Percentiles rank a stretch among this genome's conserved stretches.
Conservation (phyloP, 2,113 vertebrate genomes). For the Trochalopteron elliotii region DNA sequence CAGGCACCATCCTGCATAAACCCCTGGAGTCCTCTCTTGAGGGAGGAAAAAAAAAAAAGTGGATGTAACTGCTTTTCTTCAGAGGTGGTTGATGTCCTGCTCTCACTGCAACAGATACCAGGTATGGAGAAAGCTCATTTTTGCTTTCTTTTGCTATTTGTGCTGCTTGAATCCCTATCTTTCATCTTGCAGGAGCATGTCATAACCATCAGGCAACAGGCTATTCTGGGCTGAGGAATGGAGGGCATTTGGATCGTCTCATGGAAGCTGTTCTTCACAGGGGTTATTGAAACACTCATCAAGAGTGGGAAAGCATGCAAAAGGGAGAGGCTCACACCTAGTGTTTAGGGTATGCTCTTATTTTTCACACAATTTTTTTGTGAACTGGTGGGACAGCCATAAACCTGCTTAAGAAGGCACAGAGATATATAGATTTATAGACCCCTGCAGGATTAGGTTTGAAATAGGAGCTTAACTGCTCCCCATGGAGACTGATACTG, state of each 20-base stretch:
- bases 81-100: not conserved
- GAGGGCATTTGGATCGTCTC: not conserved
- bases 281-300: not conserved
- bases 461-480: slow-evolving; percentile 10
- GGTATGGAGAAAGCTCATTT: not conserved
- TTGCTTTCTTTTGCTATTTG: not conserved
- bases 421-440: not conserved
- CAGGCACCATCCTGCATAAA: not conserved
- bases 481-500: not conserved
- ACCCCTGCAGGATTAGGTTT: not conserved
- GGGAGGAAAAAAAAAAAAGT: not conserved
- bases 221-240: slow-evolving; percentile 56
- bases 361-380: not conserved
- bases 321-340: not conserved
- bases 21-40: not conserved
- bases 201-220: slow-evolving; percentile 26
- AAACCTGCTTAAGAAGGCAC: not conserved
- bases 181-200: not conserved
- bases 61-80: not conserved
- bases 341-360: not conserved
- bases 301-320: not conserved
- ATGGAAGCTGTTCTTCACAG: not conserved
- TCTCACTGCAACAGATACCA: not conserved
- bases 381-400: not conserved
- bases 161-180: not conserved